Evolutionary conservation across 2,797 vertebrate species (phyloP).

Genomic region (Schizopygopsis pylzovi): DNA sequence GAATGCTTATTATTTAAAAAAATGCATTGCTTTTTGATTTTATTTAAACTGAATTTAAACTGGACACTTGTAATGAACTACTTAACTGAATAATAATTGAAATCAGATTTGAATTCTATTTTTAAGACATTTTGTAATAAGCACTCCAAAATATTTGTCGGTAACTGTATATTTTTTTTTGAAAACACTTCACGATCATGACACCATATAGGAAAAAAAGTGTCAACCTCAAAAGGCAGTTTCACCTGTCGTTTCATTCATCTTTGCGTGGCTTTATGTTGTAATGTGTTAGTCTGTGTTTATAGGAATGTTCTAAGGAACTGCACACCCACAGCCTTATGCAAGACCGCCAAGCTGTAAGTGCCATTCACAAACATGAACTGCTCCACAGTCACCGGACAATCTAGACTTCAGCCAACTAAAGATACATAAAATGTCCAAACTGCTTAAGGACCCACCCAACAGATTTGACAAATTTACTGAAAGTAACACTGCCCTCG

Average conservation of each 20-base stretch:
- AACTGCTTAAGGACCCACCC: not conserved
- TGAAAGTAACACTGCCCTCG: slow-evolving; percentile 15
- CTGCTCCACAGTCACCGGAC: slow-evolving; percentile 60
- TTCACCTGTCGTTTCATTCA: slow-evolving; percentile 56
- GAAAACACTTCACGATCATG: slow-evolving; percentile 36
- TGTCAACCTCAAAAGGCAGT: slow-evolving; percentile 73
- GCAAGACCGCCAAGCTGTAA: slow-evolving; percentile 85
- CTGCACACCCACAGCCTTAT: slow-evolving; percentile 81
- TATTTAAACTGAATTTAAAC: not conserved
- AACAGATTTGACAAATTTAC: slow-evolving; percentile 1
- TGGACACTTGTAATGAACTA: not conserved
- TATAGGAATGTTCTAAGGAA: slow-evolving; percentile 35
- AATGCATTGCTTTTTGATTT: not conserved
- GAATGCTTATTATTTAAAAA: not conserved
- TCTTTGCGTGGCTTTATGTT: slow-evolving; percentile 23
- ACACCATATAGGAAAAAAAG: slow-evolving; percentile 64
- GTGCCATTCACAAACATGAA: slow-evolving; percentile 81
- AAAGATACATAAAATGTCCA: not conserved
- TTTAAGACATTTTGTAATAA: slow-evolving; percentile 5
- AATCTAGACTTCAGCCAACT: slow-evolving; percentile 42
- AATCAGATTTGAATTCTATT: not conserved
- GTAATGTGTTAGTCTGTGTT: slow-evolving; percentile 47
- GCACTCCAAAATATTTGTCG: slow-evolving; percentile 45
- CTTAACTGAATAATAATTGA: slow-evolving; percentile 8
- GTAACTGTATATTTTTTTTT: not conserved